Evolutionary conservation across 1,140 invertebrate species (phyloP).

Genomic region (Calosoma granatense): DNA sequence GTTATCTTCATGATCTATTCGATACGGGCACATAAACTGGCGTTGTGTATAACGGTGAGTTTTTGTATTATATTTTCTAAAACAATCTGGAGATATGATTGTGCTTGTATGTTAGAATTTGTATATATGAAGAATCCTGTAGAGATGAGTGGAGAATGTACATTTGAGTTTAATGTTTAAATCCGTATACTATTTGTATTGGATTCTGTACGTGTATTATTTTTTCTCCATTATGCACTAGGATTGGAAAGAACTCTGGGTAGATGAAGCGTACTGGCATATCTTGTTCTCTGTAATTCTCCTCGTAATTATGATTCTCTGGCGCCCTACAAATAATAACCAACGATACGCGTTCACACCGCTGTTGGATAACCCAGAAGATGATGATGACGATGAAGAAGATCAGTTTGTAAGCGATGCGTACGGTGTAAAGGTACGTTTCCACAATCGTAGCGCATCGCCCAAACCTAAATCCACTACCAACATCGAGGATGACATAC

Average conservation of each 20-base stretch:
- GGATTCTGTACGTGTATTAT: background rate
- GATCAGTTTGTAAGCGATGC: slow-evolving; percentile 76
- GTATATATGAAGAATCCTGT: too few relatives aligned
- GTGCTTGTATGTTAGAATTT: background rate
- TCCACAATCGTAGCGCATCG: slow-evolving; percentile 32
- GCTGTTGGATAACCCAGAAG: slow-evolving; percentile 73
- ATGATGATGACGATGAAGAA: slow-evolving; percentile 70
- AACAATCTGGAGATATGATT: background rate
- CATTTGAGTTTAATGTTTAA: too few relatives aligned
- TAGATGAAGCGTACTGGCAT: slow-evolving; percentile 93
- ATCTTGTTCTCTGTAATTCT: slow-evolving; percentile 80
- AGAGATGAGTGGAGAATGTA: too few relatives aligned
- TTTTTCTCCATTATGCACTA: slow-evolving; percentile 33
- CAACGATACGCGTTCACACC: slow-evolving; percentile 92
- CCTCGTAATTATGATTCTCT: slow-evolving; percentile 86
- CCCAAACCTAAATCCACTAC: slow-evolving; percentile 32
- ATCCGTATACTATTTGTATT: background rate
- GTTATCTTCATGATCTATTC: slow-evolving; percentile 89
- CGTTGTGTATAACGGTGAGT: slow-evolving; percentile 59
- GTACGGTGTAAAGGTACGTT: slow-evolving; percentile 71
- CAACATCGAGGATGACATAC: slow-evolving; percentile 68
- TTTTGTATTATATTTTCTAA: too few relatives aligned
- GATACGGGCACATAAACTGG: slow-evolving; percentile 63
- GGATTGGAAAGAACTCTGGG: slow-evolving; percentile 86
- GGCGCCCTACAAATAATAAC: slow-evolving; percentile 90